A percentile compares a stretch with the other conserved stretches of the same genome.
Conservation (phyloP, 2,888 invertebrate genomes). For the Drosophila mimica region DNA sequence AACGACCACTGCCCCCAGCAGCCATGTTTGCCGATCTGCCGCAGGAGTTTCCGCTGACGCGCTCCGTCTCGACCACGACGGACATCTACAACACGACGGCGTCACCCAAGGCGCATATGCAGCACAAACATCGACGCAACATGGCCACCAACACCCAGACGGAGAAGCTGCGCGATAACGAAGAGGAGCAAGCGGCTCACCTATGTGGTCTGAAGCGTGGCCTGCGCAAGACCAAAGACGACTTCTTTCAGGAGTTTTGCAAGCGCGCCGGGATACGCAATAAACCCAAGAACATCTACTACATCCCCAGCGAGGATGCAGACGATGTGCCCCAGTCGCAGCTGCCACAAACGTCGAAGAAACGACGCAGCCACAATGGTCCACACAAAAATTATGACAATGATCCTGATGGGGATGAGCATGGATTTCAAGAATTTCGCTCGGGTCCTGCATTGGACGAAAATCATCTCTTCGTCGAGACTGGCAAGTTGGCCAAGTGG, state of each 20-base stretch:
- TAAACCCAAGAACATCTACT: slow-evolving; percentile 84
- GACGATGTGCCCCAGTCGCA: slow-evolving; percentile 29
- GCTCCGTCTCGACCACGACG: slow-evolving; percentile 84
- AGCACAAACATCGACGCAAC: slow-evolving; percentile 69
- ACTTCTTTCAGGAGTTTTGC: slow-evolving; percentile 84
- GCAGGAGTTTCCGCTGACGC: slow-evolving; percentile 83
- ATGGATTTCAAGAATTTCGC: slow-evolving; percentile 69
- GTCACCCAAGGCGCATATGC: slow-evolving; percentile 19
- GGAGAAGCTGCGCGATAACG: slow-evolving; percentile 31
- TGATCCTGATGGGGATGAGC: slow-evolving; percentile 68
- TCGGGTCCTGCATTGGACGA: slow-evolving; percentile 54
- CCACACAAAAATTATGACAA: slow-evolving; percentile 20
- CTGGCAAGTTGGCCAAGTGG: slow-evolving; percentile 57
- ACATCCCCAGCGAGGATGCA: slow-evolving; percentile 75
- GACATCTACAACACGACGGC: slow-evolving; percentile 75
- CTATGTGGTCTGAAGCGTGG: slow-evolving; percentile 83
- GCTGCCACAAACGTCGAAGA: slow-evolving; percentile 2
- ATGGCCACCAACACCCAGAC: slow-evolving; percentile 78
- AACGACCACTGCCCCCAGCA: slow-evolving; percentile 46
- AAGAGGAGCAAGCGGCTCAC: slow-evolving; percentile 56
- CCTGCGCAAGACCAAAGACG: slow-evolving; percentile 84
- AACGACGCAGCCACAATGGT: slow-evolving; percentile 4
- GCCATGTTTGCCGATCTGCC: slow-evolving; percentile 73
- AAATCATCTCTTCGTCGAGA: slow-evolving; percentile 78
- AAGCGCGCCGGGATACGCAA: slow-evolving; percentile 82